Evolutionary conservation across 2,888 invertebrate species (phyloP).

Genomic region (Pyrrhosoma nymphula): DNA sequence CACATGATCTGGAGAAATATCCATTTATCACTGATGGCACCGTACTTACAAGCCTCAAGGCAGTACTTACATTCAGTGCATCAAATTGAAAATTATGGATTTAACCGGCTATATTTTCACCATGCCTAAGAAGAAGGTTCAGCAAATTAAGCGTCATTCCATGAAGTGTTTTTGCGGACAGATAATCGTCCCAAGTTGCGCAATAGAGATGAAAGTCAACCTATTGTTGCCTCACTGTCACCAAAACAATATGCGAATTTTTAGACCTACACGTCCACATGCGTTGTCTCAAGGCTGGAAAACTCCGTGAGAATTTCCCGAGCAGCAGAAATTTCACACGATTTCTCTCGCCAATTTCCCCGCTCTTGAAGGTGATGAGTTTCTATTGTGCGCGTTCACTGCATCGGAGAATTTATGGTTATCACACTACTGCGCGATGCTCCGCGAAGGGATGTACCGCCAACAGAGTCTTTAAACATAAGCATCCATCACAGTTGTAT

Average conservation of each 20-base stretch:
- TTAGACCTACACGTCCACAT: neutral
- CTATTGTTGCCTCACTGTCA: neutral
- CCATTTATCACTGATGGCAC: too few relatives aligned
- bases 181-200: neutral
- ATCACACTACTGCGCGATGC: neutral
- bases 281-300: neutral
- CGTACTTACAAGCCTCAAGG: too few relatives aligned
- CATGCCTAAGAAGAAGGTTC: neutral
- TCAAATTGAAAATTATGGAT: too few relatives aligned
- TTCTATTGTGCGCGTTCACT: constrained; percentile 1
- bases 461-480: neutral
- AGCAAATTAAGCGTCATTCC: neutral
- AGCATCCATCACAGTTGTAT: too few relatives aligned
- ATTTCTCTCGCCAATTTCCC: neutral
- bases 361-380: constrained; percentile 27
- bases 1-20: too few relatives aligned
- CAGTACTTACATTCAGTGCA: too few relatives aligned
- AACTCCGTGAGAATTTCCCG: neutral
- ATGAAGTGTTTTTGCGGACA: neutral
- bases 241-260: constrained; percentile 11
- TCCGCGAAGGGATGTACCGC: neutral
- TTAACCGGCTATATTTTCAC: too few relatives aligned
- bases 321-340: neutral
- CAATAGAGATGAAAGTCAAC: neutral
- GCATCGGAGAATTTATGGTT: neutral